Base-by-base conservation (phyloP, 2,113 vertebrate species). In the Clarias gariepinus region DNA sequence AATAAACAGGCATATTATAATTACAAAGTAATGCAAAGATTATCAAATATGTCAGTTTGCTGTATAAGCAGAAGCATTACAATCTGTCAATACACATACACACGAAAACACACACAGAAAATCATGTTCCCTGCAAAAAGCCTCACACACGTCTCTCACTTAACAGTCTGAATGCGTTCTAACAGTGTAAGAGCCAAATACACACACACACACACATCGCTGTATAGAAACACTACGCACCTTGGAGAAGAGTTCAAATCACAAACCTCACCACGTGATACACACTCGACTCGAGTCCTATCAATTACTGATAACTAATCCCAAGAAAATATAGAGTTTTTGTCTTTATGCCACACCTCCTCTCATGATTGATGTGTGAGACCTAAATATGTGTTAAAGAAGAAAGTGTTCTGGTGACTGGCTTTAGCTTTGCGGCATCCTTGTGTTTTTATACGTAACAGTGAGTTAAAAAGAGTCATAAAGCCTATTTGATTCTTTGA, bases 111-210 rank as follows among this genome's bases (percentile, higher is more conserved):
- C 28, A 73, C 11, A 84, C 66, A 84, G 12, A 76, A 16, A 84
- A 15, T 13, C 60, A 61, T 33, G 41, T 58, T 69, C 84, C 63
- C 76, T 80, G 60, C 12, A 53, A 80, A 80, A 80, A 63, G 12
- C 21, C 61, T 30, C 52, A 25, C 25, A 47, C n/a, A 28, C 25
- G 2, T 4, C 36, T 82, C 82, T 63, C 83, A 11, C 57, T 83
- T 82, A 89, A 86, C 88, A 84, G 85, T 89, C 87, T 85, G 30
- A 52, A 28, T 12, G 60, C 53, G 28, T 64, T 63, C 73, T 77
- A 88, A 88, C 87, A 88, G 87, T 88, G 58, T 58, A 25, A 55
- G 30, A 86, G 84, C 84, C 84, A 64, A 33, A 78, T 25, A 85
- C 73, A 64, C 82, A 63, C 68, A 41, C 64, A 66, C 47, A 55